Evolutionary conservation across 2,888 invertebrate genomes (phyloP), one percentile per base, ranked within the genome.

Genomic region (Drosophila neonasuta): DNA sequence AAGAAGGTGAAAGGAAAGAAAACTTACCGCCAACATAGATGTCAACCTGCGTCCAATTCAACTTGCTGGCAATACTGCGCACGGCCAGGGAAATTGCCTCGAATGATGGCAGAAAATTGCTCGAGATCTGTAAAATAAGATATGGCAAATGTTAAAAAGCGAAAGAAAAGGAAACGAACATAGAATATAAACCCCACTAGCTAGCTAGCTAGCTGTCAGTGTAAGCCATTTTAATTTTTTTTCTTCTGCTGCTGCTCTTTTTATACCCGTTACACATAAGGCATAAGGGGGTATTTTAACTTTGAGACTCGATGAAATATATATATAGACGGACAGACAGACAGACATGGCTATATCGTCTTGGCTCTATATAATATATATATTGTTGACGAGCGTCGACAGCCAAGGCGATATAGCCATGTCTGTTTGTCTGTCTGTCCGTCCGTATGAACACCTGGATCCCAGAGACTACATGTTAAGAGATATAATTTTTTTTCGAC

Each of bases 21-120:
- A 63, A 89, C 91, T 90, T 88, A 91, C 91, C 91, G 65, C 90
- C 89, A 70, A 91, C 91, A 76, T 90, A 88, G 79, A 91, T 91
- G 80, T 89, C 89, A 74, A 90, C 91, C 79, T 91, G 89, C 63
- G 90, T 89, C 91, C 91, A 91, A 89, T 91, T 91, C 75, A 91
- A 86, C 85, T 91, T 91, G 57, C 88, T 88, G 67, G 91, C 89
- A 70, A 91, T 89, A 76, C 91, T 91, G 69, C 89, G 88, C 45
- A 91, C 89, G 59, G 91, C 91, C 83, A 89, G 89, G 64, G 91
- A 90, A 86, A 91, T 89, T 66, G 89, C 90, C 76, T 91, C 91
- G 68, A 89, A 90, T 63, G 91, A 91, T 79, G 91, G 91, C 50
- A 91, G 82, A 83, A 90, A 90, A 86, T 88, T 89, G 77, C 88